Base-by-base conservation (phyloP, 2,797 vertebrate genomes). In the Halcyon chelicuti region DNA sequence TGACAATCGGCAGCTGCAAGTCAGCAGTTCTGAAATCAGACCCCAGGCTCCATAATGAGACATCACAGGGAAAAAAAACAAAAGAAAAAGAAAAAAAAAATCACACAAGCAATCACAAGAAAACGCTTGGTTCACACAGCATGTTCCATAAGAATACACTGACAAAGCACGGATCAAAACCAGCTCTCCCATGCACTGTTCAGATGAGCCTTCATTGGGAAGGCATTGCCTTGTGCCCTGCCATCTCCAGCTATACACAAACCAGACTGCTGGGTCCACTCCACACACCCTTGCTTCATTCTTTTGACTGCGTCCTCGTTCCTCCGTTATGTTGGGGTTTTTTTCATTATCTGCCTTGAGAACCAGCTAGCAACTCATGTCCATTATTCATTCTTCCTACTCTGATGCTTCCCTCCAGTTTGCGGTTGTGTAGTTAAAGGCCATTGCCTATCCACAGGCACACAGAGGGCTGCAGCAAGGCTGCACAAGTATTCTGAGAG, bases 201-300 rank as follows among this genome's bases (percentile, higher is more conserved):
- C 33, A 26, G 25, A 20, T 0, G 1, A 78, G 26, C 29, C 46
- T 66, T 65, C 55, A 7, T 0, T 1, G 2, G 18, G 9, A 77
- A 63, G 14, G 23, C 29, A 70, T 39, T 0, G 0, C 9, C 55
- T 37, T 10, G 5, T n/a, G 9, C 62, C 47, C 51, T 70, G 42
- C 33, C 14, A 4, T 40, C 73, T 78, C 21, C 3, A 7, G 42
- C 35, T 51, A 12, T 0, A 14, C 6, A 44, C 11, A 62, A 7
- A 21, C 5, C 22, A 55, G 26, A 25, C 4, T 5, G 3, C 3
- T 2, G 35, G 35, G 21, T 25, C 23, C 15, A 33, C 7, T 35
- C 46, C 35, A 6, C 2, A 2, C 3, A 16, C 20, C 20, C 26
- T 16, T 17, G 12, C 33, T 76, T 70, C 25, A 25, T 62, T 44